Percentiles rank a stretch among this genome's conserved stretches.
phyloP scores from a whole-genome alignment of 2,888 invertebrate genomes.

The Lagria hirta region DNA sequence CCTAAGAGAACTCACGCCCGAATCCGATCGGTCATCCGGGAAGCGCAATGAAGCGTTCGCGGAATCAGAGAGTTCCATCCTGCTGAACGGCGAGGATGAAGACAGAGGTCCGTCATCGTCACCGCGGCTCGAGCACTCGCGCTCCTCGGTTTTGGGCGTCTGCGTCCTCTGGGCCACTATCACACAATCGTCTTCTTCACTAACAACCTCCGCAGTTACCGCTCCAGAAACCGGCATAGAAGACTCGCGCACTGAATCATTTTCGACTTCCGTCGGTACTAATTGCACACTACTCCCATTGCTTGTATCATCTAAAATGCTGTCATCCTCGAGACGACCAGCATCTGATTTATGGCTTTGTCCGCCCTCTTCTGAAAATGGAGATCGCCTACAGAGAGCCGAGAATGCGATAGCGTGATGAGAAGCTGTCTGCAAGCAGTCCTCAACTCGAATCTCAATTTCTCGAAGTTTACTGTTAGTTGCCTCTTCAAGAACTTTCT shows the following conservation, averaged over 20 bases:
- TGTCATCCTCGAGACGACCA: slow-evolving; percentile 32
- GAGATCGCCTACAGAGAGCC: slow-evolving; percentile 30
- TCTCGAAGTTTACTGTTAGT: slow-evolving; percentile 54
- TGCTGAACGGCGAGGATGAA: slow-evolving; percentile 46
- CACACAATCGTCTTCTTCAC: slow-evolving; percentile 65
- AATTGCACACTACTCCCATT: slow-evolving; percentile 44
- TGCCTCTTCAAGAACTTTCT: slow-evolving; percentile 53
- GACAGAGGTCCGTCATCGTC: slow-evolving; percentile 55
- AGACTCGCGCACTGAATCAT: slow-evolving; percentile 33
- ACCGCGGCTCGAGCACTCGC: slow-evolving; percentile 52
- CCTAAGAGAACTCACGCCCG: slow-evolving; percentile 72
- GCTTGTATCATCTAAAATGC: slow-evolving; percentile 40
- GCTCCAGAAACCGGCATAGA: slow-evolving; percentile 30
- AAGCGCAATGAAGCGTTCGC: slow-evolving; percentile 44
- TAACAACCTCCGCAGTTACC: slow-evolving; percentile 50
- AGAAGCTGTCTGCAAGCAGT: slow-evolving; percentile 49
- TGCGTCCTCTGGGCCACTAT: slow-evolving; percentile 58
- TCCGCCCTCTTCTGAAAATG: slow-evolving; percentile 25
- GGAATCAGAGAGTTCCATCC: slow-evolving; percentile 52
- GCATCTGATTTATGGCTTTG: slow-evolving; percentile 21
- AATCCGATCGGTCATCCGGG: slow-evolving; percentile 56
- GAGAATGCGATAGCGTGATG: slow-evolving; percentile 34
- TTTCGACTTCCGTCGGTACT: slow-evolving; percentile 14
- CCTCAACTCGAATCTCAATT: slow-evolving; percentile 51
- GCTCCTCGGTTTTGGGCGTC: slow-evolving; percentile 42